A percentile compares a stretch with the other conserved stretches of the same genome.
Evolutionary conservation across 2,113 vertebrate species (phyloP).

Genomic region (Neolamprologus tretocephalus): DNA sequence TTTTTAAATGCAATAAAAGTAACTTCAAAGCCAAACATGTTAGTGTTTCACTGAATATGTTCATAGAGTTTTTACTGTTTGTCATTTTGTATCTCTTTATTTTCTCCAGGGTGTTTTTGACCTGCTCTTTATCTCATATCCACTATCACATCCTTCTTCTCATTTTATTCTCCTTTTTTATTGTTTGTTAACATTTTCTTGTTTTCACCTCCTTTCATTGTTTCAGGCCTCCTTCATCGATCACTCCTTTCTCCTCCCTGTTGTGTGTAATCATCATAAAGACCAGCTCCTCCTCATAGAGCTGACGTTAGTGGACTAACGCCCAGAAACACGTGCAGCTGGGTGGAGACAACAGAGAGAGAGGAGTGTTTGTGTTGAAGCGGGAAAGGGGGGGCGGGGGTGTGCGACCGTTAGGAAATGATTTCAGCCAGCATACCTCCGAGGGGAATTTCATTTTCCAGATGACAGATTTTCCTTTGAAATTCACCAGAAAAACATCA

Average conservation of each 20-base stretch:
- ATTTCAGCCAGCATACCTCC: neutral
- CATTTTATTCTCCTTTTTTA: neutral
- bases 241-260: neutral
- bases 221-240: neutral
- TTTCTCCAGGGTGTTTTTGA: neutral
- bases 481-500: neutral
- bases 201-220: neutral
- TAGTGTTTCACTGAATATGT: neutral
- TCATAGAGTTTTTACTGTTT: fast-evolving
- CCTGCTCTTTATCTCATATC: neutral
- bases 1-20: neutral
- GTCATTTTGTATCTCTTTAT: neutral
- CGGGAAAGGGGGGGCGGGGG: neutral
- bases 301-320: neutral
- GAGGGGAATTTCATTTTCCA: neutral
- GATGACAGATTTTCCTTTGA: neutral
- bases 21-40: neutral
- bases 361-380: neutral
- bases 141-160: neutral
- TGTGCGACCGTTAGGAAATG: neutral
- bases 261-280: neutral
- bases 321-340: neutral
- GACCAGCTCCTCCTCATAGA: neutral
- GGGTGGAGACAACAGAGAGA: neutral
- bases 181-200: neutral